Conservation (phyloP, 1,140 invertebrate species). For the Psilanteris sp. region DNA sequence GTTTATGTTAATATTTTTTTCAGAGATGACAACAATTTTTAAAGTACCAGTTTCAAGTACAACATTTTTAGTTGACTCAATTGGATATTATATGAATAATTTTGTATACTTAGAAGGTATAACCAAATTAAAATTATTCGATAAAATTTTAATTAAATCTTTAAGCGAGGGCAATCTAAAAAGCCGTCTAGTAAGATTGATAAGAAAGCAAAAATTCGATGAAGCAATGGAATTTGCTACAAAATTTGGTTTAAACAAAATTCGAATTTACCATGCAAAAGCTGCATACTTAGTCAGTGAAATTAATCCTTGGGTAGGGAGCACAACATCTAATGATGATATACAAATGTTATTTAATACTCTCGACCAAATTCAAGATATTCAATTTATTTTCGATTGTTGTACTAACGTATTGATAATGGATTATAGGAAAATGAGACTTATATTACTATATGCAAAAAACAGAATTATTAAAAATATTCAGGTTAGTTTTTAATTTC, state of each 20-base stretch:
- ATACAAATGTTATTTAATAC: constrained; percentile 60
- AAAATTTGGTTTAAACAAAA: constrained; percentile 71
- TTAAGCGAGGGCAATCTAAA: constrained; percentile 73
- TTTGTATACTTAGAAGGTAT: constrained; percentile 73
- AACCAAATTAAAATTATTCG: constrained; percentile 30
- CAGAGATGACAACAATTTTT: constrained; percentile 71
- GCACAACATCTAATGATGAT: constrained; percentile 32
- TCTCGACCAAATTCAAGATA: constrained; percentile 70
- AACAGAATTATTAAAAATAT: constrained; percentile 63
- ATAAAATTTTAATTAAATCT: constrained; percentile 73
- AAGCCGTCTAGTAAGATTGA: constrained; percentile 71
- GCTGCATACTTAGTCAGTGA: constrained; percentile 67
- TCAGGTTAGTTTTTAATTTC: constrained; percentile 46
- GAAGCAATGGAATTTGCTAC: constrained; percentile 75
- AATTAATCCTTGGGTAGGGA: constrained; percentile 67
- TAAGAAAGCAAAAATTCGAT: constrained; percentile 72
- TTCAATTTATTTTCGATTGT: constrained; percentile 72
- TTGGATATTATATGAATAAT: constrained; percentile 64
- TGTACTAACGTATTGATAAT: constrained; percentile 71
- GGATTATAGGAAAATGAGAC: constrained; percentile 66
- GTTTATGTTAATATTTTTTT: constrained; percentile 20
- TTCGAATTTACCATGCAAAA: constrained; percentile 72
- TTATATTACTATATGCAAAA: constrained; percentile 68
- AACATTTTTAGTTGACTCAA: constrained; percentile 68
- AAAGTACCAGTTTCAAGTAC: constrained; percentile 67